Percentiles rank a stretch among this genome's conserved stretches.
These are phyloP conservation scores for Caradrina clavipalpis DNA, from an alignment of 2,888 invertebrate species.

Conservation along the genomic window DNA sequence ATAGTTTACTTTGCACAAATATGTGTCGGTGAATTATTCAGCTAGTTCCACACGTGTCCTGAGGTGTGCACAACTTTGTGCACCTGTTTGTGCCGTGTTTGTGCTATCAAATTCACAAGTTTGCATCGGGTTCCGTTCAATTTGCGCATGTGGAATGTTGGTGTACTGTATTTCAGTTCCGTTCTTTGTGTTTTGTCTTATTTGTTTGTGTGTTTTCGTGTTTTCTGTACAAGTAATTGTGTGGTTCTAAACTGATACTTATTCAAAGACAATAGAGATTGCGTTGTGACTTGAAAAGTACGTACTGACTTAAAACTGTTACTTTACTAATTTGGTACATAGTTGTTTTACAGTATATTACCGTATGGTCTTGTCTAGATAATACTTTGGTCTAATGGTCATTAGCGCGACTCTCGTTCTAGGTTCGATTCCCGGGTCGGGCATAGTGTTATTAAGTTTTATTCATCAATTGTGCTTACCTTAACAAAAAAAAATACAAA, in stretches of 20 bases:
- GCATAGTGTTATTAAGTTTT: too few species aligned
- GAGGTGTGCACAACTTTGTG: conserved; percentile 50
- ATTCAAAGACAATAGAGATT: neutral
- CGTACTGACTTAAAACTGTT: neutral
- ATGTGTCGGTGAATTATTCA: conserved; percentile 62
- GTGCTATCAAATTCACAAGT: conserved; percentile 57
- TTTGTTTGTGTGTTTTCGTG: conserved; percentile 24
- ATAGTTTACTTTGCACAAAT: conserved; percentile 59
- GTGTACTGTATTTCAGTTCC: conserved; percentile 12
- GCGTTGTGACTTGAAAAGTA: too few species aligned
- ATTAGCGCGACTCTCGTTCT: too few species aligned
- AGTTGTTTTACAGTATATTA: too few species aligned
- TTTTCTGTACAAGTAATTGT: conserved; percentile 1
- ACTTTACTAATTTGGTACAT: too few species aligned
- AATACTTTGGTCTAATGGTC: too few species aligned
- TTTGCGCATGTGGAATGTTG: conserved; percentile 41
- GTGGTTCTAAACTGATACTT: too few species aligned
- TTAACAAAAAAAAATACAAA: too few species aligned
- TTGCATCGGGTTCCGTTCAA: conserved; percentile 51
- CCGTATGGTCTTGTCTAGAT: too few species aligned
- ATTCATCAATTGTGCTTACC: too few species aligned
- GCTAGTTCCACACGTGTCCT: conserved; percentile 45
- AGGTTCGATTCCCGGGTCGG: too few species aligned
- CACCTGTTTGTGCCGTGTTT: conserved; percentile 45
- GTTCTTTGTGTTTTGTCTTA: conserved; percentile 25